A percentile compares a stretch with the other conserved stretches of the same genome.
Evolutionary conservation across 2,113 vertebrate species (phyloP).

Genomic region (Onychorhynchus coronatus): DNA sequence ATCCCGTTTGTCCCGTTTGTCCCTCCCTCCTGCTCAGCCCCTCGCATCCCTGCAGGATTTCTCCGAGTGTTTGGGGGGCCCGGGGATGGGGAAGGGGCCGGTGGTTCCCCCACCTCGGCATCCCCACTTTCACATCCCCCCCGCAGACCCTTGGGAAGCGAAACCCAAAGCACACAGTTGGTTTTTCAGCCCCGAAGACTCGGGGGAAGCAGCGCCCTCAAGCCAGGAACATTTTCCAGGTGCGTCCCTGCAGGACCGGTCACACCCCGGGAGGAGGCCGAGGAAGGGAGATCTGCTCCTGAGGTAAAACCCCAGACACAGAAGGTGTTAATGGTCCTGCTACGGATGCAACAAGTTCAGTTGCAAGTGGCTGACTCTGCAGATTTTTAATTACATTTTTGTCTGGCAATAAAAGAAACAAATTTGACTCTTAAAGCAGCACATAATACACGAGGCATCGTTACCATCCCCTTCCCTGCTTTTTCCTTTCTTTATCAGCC

Average conservation of each 20-base stretch:
- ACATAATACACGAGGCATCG: not conserved
- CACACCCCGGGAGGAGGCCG: not conserved
- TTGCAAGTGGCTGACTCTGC: not conserved
- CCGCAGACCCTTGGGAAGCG: no score
- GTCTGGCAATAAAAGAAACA: slow-evolving; percentile 36
- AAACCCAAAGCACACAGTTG: fast-evolving
- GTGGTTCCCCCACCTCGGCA: fast-evolving
- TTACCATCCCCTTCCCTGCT: not conserved
- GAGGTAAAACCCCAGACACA: not conserved
- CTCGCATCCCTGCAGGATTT: not conserved
- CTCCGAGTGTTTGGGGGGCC: not conserved
- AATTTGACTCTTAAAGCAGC: slow-evolving; percentile 30
- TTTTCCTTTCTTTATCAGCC: not conserved
- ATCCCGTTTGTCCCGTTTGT: fast-evolving
- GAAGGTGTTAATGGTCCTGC: not conserved
- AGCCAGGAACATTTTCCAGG: fast-evolving
- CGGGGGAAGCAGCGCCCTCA: not conserved
- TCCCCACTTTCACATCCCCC: not conserved
- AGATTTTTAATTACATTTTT: slow-evolving; percentile 39
- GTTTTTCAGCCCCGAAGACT: not conserved
- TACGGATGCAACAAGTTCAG: not conserved
- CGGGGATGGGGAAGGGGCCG: not conserved
- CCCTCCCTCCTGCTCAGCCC: not conserved
- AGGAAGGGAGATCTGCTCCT: not conserved
- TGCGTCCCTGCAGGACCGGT: not conserved